Conservation (phyloP, 1,140 invertebrate genomes). For the Cherax quadricarinatus region DNA sequence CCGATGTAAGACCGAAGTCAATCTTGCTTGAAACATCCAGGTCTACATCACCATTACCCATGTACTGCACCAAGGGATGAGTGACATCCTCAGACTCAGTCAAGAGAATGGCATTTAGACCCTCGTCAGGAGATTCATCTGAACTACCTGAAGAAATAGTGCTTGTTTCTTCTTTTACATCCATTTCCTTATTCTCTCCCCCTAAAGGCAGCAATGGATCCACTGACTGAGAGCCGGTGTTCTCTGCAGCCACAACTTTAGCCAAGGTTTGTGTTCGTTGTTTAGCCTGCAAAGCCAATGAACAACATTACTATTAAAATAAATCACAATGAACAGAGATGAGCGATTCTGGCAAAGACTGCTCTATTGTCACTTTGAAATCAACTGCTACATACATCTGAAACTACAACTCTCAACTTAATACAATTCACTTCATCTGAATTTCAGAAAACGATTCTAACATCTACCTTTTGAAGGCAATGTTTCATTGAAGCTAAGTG, state of each 20-base stretch:
- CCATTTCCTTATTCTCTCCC: slow-evolving; percentile 18
- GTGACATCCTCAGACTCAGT: slow-evolving; percentile 24
- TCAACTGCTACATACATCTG: not conserved
- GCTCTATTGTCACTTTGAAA: not conserved
- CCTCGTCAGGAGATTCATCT: slow-evolving; percentile 56
- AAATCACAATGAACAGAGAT: not conserved
- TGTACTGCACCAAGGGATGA: slow-evolving; percentile 34
- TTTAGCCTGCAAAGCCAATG: slow-evolving; percentile 49
- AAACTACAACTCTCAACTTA: not conserved
- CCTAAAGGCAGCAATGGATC: slow-evolving; percentile 3
- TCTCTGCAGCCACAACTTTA: slow-evolving; percentile 61
- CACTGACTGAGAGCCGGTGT: slow-evolving; percentile 19
- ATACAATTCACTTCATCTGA: not conserved
- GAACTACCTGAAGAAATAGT: slow-evolving; percentile 46
- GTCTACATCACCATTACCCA: slow-evolving; percentile 30
- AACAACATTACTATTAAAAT: not conserved
- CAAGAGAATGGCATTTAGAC: slow-evolving; percentile 22
- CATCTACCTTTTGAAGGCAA: slow-evolving; percentile 64
- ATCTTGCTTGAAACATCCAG: slow-evolving; percentile 34
- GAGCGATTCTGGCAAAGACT: not conserved
- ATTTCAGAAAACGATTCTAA: slow-evolving; percentile 10
- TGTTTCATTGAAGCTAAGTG: slow-evolving; percentile 68
- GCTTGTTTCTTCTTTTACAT: slow-evolving; percentile 43
- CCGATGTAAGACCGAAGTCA: slow-evolving; percentile 42
- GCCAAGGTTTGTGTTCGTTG: slow-evolving; percentile 62